These are phyloP conservation scores for Cactoblastis cactorum DNA, from an alignment of 2,888 invertebrate genomes.

Conservation along the genomic window DNA sequence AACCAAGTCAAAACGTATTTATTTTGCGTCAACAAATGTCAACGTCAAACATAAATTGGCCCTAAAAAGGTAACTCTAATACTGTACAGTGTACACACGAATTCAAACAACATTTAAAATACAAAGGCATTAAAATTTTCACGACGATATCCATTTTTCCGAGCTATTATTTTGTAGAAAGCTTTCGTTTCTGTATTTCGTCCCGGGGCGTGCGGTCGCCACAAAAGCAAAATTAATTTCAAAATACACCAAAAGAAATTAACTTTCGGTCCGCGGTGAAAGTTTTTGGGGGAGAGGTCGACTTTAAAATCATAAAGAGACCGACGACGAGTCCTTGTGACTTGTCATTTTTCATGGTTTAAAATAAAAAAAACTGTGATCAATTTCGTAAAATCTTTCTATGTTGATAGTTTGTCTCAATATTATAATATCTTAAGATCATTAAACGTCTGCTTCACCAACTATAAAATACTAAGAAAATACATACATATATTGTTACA, in stretches of 20 bases:
- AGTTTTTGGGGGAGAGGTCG: slow-evolving; percentile 64
- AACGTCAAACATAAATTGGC: neutral
- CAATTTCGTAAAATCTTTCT: too few species aligned
- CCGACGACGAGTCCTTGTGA: slow-evolving; percentile 36
- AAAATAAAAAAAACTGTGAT: too few species aligned
- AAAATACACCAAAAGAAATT: slow-evolving; percentile 78
- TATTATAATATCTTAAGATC: neutral
- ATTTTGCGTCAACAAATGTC: too few species aligned
- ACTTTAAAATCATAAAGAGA: slow-evolving; percentile 74
- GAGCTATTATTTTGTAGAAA: slow-evolving; percentile 56
- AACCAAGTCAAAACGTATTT: too few species aligned
- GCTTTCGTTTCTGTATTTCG: slow-evolving; percentile 67
- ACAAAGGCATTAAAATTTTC: slow-evolving; percentile 48
- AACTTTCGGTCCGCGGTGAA: slow-evolving; percentile 68
- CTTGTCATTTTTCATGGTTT: too few species aligned
- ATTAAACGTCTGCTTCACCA: too few species aligned
- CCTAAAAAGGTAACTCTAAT: slow-evolving; percentile 6
- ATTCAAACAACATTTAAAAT: slow-evolving; percentile 38
- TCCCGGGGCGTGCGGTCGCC: slow-evolving; percentile 63
- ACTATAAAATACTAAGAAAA: too few species aligned
- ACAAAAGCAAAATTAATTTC: slow-evolving; percentile 77
- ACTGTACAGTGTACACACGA: slow-evolving; percentile 14
- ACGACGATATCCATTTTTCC: slow-evolving; percentile 50
- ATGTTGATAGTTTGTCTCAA: too few species aligned
- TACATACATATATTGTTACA: too few species aligned